Evolutionary conservation across 2,113 vertebrate genomes (phyloP).

Genomic region (Loxodonta africana): DNA sequence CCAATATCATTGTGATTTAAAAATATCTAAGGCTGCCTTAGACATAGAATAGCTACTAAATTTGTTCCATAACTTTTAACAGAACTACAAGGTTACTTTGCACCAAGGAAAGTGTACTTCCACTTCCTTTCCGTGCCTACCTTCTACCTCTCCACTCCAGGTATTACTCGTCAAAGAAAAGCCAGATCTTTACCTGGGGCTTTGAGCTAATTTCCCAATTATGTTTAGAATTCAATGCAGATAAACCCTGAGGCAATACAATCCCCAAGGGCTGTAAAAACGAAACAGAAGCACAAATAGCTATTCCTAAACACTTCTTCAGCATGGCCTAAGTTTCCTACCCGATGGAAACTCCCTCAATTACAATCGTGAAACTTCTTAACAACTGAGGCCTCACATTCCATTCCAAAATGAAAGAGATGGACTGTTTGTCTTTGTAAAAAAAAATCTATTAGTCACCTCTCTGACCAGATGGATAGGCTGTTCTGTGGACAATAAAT

Average conservation of each 20-base stretch:
- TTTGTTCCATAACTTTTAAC: constrained; percentile 23
- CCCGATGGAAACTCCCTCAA: constrained; percentile 59
- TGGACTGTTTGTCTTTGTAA: constrained; percentile 37
- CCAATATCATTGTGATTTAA: not conserved
- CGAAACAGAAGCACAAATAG: constrained; percentile 43
- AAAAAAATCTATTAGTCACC: constrained; percentile 61
- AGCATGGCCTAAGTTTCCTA: constrained; percentile 74
- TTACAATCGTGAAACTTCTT: constrained; percentile 45
- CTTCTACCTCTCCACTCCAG: not conserved
- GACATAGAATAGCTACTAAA: not conserved
- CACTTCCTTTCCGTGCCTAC: not conserved
- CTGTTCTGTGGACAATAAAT: not conserved
- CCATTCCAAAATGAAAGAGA: constrained; percentile 65
- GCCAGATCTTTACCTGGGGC: not conserved
- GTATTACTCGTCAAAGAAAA: constrained; percentile 46
- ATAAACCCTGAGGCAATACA: constrained; percentile 18
- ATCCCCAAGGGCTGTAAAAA: constrained; percentile 8
- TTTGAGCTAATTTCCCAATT: constrained; percentile 59
- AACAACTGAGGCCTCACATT: constrained; percentile 14
- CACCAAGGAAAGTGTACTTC: not conserved
- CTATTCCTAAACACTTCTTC: constrained; percentile 42
- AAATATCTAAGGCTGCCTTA: not conserved
- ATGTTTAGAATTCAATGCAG: constrained; percentile 54
- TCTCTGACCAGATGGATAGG: not conserved
- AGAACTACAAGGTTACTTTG: not conserved